Evolutionary conservation across 2,888 invertebrate genomes (phyloP).

Genomic region (Spicauda simplicius): DNA sequence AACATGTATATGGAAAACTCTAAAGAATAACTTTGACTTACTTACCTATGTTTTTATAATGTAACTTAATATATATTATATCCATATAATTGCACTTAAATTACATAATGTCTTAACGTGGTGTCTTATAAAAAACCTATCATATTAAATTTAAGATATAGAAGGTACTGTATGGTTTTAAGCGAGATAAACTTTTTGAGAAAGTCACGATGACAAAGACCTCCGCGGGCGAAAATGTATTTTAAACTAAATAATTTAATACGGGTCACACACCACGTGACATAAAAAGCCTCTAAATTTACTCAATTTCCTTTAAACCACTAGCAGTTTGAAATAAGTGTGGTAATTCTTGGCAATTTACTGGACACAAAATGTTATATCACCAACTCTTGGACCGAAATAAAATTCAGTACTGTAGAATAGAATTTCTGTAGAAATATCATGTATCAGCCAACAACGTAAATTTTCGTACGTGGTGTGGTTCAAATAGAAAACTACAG

Average conservation of each 20-base stretch:
- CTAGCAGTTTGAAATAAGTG: not conserved
- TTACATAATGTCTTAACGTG: too few relatives aligned
- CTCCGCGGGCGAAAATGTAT: too few relatives aligned
- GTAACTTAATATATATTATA: too few relatives aligned
- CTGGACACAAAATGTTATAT: slow-evolving; percentile 3
- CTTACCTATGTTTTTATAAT: too few relatives aligned
- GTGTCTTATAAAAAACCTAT: too few relatives aligned
- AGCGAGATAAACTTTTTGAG: too few relatives aligned
- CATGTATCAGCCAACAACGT: slow-evolving; percentile 4
- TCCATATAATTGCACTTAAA: too few relatives aligned
- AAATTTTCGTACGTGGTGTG: slow-evolving; percentile 14
- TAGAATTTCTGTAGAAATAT: slow-evolving; percentile 2
- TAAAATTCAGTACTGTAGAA: slow-evolving; percentile 9
- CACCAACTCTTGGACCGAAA: slow-evolving; percentile 4
- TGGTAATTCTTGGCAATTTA: not conserved
- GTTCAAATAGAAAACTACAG: slow-evolving; percentile 1
- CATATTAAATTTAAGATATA: too few relatives aligned
- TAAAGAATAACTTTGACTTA: too few relatives aligned
- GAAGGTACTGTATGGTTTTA: too few relatives aligned
- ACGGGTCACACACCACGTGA: not conserved
- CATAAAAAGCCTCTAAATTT: not conserved
- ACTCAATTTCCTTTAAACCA: not conserved
- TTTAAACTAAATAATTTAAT: not conserved
- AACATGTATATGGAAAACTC: too few relatives aligned
- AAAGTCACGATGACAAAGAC: too few relatives aligned